Conservation (phyloP, 1,140 invertebrate species). For the Drosophila jambulina region DNA sequence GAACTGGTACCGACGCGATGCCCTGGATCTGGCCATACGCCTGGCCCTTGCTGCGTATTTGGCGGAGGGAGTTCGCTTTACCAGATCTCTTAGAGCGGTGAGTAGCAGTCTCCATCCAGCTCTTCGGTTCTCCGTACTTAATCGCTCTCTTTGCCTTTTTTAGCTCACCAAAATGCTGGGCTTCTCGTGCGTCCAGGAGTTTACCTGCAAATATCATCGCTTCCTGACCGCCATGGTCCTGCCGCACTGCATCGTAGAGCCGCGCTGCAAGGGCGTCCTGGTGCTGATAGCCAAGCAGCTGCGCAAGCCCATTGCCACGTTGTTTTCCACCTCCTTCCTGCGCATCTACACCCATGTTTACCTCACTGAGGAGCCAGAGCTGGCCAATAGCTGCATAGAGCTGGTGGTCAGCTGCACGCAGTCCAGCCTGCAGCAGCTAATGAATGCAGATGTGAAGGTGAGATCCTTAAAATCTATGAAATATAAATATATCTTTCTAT, state of each 20-base stretch:
- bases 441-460: conserved; percentile 85
- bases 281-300: conserved; percentile 79
- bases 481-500: background rate
- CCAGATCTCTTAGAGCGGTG: conserved; percentile 81
- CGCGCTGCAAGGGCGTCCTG: conserved; percentile 71
- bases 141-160: background rate
- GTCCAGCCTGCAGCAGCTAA: conserved; percentile 86
- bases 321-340: conserved; percentile 88
- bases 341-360: conserved; percentile 89
- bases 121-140: background rate
- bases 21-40: conserved; percentile 87
- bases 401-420: conserved; percentile 87
- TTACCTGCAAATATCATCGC: conserved; percentile 78
- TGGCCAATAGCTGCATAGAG: conserved; percentile 87
- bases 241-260: conserved; percentile 85
- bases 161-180: conserved; percentile 79
- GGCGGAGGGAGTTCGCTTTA: conserved; percentile 86
- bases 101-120: conserved; percentile 52
- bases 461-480: background rate
- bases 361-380: conserved; percentile 87
- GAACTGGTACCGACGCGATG: conserved; percentile 89
- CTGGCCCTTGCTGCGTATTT: conserved; percentile 87
- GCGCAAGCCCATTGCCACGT: conserved; percentile 86
- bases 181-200: conserved; percentile 78
- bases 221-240: conserved; percentile 83